phyloP scores from a whole-genome alignment of 2,113 vertebrate genomes.

The Arvicanthis niloticus region DNA sequence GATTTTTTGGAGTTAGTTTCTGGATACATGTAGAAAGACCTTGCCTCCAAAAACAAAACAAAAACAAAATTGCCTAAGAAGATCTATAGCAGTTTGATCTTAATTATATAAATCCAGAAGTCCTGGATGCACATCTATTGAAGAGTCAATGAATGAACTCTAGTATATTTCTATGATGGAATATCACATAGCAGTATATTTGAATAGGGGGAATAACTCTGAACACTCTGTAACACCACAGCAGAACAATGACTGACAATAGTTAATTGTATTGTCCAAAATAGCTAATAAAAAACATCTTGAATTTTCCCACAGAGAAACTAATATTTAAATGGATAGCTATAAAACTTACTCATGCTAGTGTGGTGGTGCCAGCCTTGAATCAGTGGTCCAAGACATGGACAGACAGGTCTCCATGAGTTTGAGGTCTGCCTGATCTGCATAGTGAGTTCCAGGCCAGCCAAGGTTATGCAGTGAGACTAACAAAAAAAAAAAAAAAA shows the following conservation, averaged over 20 bases:
- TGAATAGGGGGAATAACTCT: neutral
- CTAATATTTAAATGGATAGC: neutral
- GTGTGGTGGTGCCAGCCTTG: neutral
- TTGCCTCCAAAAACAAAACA: neutral
- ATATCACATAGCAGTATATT: neutral
- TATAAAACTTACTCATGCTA: neutral
- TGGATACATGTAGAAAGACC: neutral
- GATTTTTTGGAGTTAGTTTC: neutral
- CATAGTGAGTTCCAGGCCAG: neutral
- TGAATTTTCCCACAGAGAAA: neutral
- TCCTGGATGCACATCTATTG: neutral
- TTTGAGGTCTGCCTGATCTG: neutral
- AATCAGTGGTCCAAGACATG: neutral
- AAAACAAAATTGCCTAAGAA: neutral
- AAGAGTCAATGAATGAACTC: neutral
- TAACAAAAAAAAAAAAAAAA: neutral
- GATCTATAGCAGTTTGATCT: neutral
- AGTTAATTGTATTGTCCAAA: neutral
- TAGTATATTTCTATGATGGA: neutral
- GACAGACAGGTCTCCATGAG: neutral
- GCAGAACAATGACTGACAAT: neutral
- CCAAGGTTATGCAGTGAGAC: neutral
- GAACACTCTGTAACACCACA: neutral
- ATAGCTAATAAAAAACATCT: neutral
- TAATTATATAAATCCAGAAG: neutral